phyloP scores from a whole-genome alignment of 2,113 vertebrate genomes.

The Poeciliopsis retropinna region DNA sequence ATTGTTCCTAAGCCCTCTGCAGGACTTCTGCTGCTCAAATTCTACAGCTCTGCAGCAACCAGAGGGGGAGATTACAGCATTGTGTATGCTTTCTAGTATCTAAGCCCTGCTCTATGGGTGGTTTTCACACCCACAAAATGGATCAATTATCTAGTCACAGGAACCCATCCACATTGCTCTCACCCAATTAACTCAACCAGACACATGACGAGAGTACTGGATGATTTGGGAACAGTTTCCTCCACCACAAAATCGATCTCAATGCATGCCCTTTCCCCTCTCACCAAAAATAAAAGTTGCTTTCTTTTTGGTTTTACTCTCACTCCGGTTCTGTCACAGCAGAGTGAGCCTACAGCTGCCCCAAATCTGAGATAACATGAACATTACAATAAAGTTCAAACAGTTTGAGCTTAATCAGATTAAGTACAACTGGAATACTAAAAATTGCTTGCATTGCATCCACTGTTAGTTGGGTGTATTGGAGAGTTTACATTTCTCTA shows the following conservation, averaged over 20 bases:
- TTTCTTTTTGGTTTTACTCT: conserved; percentile 9
- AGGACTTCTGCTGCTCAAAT: conserved; percentile 54
- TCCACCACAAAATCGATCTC: conserved; percentile 39
- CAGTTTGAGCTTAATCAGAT: background rate
- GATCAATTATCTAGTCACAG: conserved; percentile 67
- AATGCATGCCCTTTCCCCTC: conserved; percentile 28
- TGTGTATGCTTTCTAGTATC: conserved; percentile 52
- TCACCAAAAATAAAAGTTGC: conserved; percentile 34
- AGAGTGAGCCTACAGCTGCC: conserved; percentile 16
- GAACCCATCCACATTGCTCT: conserved; percentile 47
- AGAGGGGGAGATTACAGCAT: conserved; percentile 54
- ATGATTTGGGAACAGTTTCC: conserved; percentile 40
- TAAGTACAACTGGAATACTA: too few relatives aligned
- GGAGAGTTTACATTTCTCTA: too few relatives aligned
- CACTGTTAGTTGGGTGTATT: too few relatives aligned
- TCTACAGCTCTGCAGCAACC: conserved; percentile 29
- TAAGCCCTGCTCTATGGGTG: conserved; percentile 54
- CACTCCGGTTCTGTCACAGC: conserved; percentile 10
- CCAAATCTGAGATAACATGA: background rate
- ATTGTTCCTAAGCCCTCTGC: conserved; percentile 61
- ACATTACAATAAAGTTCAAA: background rate
- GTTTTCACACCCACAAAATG: conserved; percentile 70
- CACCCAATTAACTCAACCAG: conserved; percentile 59
- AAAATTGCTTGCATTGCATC: too few relatives aligned
- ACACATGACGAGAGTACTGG: conserved; percentile 40